A percentile compares a stretch with the other conserved stretches of the same genome.
phyloP scores from a whole-genome alignment of 1,140 invertebrate species.

The Mamestra configurata region DNA sequence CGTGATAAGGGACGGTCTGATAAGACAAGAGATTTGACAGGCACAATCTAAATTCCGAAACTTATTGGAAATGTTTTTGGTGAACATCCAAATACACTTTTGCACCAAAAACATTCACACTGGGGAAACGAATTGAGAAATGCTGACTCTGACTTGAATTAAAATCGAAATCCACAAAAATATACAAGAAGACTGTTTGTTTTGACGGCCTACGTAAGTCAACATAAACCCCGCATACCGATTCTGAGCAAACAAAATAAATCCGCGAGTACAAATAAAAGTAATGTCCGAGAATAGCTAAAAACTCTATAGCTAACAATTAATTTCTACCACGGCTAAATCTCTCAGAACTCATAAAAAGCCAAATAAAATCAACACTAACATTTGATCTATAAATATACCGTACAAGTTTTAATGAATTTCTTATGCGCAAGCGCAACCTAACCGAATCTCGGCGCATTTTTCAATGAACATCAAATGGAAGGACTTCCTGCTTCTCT shows the following conservation, averaged over 20 bases:
- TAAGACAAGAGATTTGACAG: slow-evolving; percentile 10
- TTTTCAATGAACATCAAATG: slow-evolving; percentile 48
- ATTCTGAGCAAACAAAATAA: not conserved
- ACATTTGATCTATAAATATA: slow-evolving; percentile 40
- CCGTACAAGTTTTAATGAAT: slow-evolving; percentile 33
- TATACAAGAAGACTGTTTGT: not conserved
- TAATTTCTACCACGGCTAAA: slow-evolving; percentile 22
- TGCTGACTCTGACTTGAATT: too few relatives aligned
- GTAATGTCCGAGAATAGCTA: not conserved
- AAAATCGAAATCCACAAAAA: not conserved
- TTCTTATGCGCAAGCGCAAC: slow-evolving; percentile 25
- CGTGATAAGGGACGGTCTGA: slow-evolving; percentile 13
- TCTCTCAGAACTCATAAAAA: slow-evolving; percentile 39
- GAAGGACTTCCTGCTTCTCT: slow-evolving; percentile 39
- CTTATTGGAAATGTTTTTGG: slow-evolving; percentile 15
- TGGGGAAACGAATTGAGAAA: too few relatives aligned
- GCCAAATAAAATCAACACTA: slow-evolving; percentile 16
- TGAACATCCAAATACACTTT: not conserved
- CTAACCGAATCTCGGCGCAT: slow-evolving; percentile 32
- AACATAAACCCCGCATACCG: not conserved
- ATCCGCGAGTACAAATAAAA: not conserved
- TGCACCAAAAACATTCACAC: not conserved
- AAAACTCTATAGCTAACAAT: slow-evolving; percentile 19
- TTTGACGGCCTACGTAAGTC: not conserved
- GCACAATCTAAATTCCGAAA: not conserved